These are phyloP conservation scores for Probosciger aterrimus DNA, from an alignment of 2,113 vertebrate species.

Conservation along the genomic window DNA sequence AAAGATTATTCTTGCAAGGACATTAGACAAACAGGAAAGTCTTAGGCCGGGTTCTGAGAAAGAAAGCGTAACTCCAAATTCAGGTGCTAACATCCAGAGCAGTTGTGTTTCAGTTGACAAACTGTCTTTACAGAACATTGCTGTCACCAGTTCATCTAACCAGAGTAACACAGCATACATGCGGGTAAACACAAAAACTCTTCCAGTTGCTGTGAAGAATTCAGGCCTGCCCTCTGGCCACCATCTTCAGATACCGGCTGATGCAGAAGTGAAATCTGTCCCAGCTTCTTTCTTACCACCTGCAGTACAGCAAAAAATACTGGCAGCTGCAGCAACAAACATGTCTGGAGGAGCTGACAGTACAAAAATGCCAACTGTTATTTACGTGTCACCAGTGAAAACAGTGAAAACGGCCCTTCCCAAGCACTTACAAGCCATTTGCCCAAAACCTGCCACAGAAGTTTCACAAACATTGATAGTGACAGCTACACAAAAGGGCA, in stretches of 20 bases:
- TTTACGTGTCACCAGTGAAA: slow-evolving; percentile 82
- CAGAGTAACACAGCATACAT: slow-evolving; percentile 46
- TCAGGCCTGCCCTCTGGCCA: slow-evolving; percentile 76
- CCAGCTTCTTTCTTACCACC: slow-evolving; percentile 78
- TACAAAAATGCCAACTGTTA: slow-evolving; percentile 62
- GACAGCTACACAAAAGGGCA: slow-evolving; percentile 8
- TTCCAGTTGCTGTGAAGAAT: slow-evolving; percentile 64
- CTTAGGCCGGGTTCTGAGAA: slow-evolving; percentile 46
- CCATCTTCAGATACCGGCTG: slow-evolving; percentile 81
- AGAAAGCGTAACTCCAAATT: slow-evolving; percentile 25
- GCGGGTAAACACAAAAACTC: slow-evolving; percentile 51
- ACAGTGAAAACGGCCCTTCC: slow-evolving; percentile 67
- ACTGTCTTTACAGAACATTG: slow-evolving; percentile 35
- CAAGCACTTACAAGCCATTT: slow-evolving; percentile 31
- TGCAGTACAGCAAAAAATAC: slow-evolving; percentile 79
- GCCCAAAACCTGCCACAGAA: slow-evolving; percentile 30
- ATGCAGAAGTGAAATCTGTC: slow-evolving; percentile 80
- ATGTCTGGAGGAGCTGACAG: slow-evolving; percentile 42
- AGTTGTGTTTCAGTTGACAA: slow-evolving; percentile 49
- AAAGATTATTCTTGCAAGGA: slow-evolving; percentile 68
- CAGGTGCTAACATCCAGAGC: slow-evolving; percentile 44
- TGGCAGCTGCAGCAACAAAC: slow-evolving; percentile 54
- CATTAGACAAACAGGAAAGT: slow-evolving; percentile 62
- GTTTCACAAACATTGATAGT: slow-evolving; percentile 31
- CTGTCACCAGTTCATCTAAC: slow-evolving; percentile 40